A percentile compares a stretch with the other conserved stretches of the same genome.
Conservation (phyloP, 2,888 invertebrate genomes). For the Xestia sexstrigata region DNA sequence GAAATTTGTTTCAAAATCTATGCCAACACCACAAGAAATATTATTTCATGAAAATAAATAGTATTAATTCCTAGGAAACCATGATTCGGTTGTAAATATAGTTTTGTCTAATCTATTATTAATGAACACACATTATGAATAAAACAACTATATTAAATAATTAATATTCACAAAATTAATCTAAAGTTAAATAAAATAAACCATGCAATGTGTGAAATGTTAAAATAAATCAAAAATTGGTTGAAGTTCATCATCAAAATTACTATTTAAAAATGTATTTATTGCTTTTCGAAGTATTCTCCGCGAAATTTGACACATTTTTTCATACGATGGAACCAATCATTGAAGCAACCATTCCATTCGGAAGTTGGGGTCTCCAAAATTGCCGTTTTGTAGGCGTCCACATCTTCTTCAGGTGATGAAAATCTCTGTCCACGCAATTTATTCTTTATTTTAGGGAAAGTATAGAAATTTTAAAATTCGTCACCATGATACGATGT, state of each 20-base stretch:
- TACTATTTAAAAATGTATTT: no score
- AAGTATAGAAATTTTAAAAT: no score
- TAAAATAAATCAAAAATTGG: conserved; percentile 22
- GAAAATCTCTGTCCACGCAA: no score
- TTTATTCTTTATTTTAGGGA: no score
- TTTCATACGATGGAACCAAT: no score
- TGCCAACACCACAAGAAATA: not conserved
- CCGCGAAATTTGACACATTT: no score
- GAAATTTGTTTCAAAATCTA: not conserved
- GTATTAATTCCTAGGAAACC: not conserved
- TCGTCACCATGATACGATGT: no score
- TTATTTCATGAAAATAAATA: not conserved
- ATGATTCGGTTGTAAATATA: not conserved
- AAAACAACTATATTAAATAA: conserved; percentile 22
- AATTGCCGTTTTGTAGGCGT: no score
- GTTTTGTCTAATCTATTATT: not conserved
- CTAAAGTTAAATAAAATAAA: conserved; percentile 34
- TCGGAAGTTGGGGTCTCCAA: no score
- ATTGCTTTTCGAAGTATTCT: no score
- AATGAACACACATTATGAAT: conserved; percentile 31
- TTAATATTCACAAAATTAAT: conserved; percentile 31
- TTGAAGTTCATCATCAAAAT: conserved; percentile 43
- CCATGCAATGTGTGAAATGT: conserved; percentile 50
- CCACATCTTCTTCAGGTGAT: no score
- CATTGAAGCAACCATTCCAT: no score